Percentiles rank a stretch among this genome's conserved stretches.
phyloP scores from a whole-genome alignment of 2,113 vertebrate species.

The Psammodynastes pulverulentus region DNA sequence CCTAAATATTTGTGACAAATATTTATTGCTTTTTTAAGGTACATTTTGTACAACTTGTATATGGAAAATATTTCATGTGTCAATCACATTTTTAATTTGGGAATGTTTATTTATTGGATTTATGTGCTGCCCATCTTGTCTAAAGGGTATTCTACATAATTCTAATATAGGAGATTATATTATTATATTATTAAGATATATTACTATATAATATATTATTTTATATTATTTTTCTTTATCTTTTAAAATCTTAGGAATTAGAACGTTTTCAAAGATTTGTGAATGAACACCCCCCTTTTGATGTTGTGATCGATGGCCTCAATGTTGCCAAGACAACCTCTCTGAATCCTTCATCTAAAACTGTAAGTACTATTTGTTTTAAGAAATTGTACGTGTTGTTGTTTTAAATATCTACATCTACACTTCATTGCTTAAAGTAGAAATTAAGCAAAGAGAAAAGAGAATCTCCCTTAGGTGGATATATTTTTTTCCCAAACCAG shows the following conservation, averaged over 20 bases:
- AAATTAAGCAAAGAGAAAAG: conserved; percentile 9
- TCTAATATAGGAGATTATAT: background rate
- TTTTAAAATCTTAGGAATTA: conserved; percentile 77
- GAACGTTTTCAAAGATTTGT: conserved; percentile 84
- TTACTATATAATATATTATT: background rate
- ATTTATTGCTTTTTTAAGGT: background rate
- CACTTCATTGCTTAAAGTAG: conserved; percentile 41
- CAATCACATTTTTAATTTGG: background rate
- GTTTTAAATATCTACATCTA: conserved; percentile 1
- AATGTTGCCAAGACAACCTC: conserved; percentile 79
- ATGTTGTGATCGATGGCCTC: conserved; percentile 91
- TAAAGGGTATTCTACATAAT: background rate
- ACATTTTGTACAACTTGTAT: background rate
- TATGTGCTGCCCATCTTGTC: background rate
- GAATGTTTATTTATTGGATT: background rate
- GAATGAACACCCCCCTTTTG: conserved; percentile 76
- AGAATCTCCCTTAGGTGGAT: background rate
- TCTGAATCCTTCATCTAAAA: conserved; percentile 72
- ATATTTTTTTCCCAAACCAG: background rate
- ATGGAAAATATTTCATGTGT: background rate
- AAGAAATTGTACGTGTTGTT: conserved; percentile 28
- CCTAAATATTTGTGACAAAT: background rate
- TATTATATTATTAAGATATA: background rate
- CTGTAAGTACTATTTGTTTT: conserved; percentile 75
- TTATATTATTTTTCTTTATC: background rate